Base-by-base conservation (phyloP, 2,888 invertebrate genomes). In the Lymantria dispar region DNA sequence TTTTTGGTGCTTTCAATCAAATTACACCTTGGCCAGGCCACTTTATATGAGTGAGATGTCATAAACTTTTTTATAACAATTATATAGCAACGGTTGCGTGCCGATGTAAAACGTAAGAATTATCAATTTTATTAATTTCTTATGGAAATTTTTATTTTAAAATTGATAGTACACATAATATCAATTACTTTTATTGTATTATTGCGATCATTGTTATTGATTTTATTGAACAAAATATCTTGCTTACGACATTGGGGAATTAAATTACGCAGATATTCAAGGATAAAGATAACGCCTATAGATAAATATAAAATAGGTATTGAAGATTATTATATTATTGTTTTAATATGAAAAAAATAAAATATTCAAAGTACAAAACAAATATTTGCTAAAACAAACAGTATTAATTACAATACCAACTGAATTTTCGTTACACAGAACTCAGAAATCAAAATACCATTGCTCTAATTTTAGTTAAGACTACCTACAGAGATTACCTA, bases 1-100 rank as follows among this genome's bases (percentile, higher is more conserved):
- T 90, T 91, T 91, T 91, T 90, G 87, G 88, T 87, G 87, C 91
- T 90, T 89, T 91, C 91, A 90, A 90, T 90, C 90, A 89, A 91
- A 91, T 91, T 91, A 90, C 91, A 91, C 91, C 89, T 90, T 90
- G 83, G 81, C 73, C 71, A 64, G 78, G 78, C 79, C 82, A 85
- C 83, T 87, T 86, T 76, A 83, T 79, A 78, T 60, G 83, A 91
- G 85, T 90, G 83, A 91, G 90, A 90, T 90, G 90, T 91, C 90
- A 87, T 89, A 88, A 87, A 86, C 62, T 75, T 83, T 86, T 65
- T 60, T 9, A 64, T 47, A 58, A 59, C 63, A 70, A 71, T 82
- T 76, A 80, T 76, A 59, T 60, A 42, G 65, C 37, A 68, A 68
- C 78, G 64, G 77, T 74, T 78, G 78, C 71, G 72, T 76, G 77